Base-by-base conservation (phyloP, 2,888 invertebrate species). In the Ellobium chinense region DNA sequence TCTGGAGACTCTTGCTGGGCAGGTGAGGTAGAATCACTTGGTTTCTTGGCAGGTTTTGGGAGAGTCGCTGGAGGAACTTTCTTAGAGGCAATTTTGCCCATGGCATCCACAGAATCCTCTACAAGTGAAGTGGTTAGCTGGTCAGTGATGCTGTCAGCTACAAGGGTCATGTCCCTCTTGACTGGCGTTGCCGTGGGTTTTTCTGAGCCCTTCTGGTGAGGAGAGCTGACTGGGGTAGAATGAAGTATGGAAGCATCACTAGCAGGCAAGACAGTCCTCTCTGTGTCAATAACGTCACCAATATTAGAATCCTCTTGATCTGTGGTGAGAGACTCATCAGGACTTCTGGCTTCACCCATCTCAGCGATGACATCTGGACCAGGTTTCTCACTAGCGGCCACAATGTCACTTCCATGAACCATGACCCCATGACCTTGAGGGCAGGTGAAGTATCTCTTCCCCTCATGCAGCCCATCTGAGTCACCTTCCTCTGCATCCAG, bases 91-190 rank as follows among this genome's bases (percentile, higher is more conserved):
- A 88, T 88, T 68, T 83, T 79, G 56, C 82, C 85, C 18, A 89
- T 87, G 3, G 85, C 80, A n/a, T 74, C 80, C 37, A 88, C 46
- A 65, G 88, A 86, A 56, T 90, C 88, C 36, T 84, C 83, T 46
- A 91, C 78, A 66, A 91, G 82, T 24, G 85, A 82, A 24, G 83
- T 80, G 27, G 89, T 85, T 34, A 91, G 81, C 54, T 89, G 83
- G 75, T 90, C 87, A 5, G 90, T 90, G 69, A 91, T 88, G 60
- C 78, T 77, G 68, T 91, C 88, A 9, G 88, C 88, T 62, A 89
- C 60, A n/a, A 73, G n/a, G 62, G 84, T 65, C 74, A 81, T 18
- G 72, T 63, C 78, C 12, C 62, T 68, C 37, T 69, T 79, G 1
- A 76, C 56, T 0, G 80, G 80, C 9, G 63, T 46, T 14, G 69